Base-by-base conservation (phyloP, 2,797 vertebrate species). In the Argyrosomus regius region DNA sequence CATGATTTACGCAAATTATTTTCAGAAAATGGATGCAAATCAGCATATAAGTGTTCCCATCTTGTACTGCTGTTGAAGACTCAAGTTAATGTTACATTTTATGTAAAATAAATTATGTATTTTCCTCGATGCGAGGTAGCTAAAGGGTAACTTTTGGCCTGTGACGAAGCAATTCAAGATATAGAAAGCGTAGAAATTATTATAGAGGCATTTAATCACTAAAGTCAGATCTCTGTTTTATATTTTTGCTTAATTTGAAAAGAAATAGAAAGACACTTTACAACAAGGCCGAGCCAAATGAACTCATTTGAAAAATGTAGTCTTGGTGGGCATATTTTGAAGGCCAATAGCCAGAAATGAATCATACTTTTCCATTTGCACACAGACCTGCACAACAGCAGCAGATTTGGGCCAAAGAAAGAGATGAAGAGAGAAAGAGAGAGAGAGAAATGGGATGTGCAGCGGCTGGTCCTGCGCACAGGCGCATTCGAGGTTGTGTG, bases 401-500 rank as follows among this genome's bases (percentile, higher is more conserved):
- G 26, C 72, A 62, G 57, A 78, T 83, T 72, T 68, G 48, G 56
- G 84, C 81, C 35, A 71, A 66, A 58, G 73, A 66, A 76, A 58
- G 77, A 73, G 56, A 80, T 6, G 39, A 28, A 39, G 24, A 63
- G 59, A 72, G 62, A 26, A 24, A 10, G 58, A 71, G 59, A 56
- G 52, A 49, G 80, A 65, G 41, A 6, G 58, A 67, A 62, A 80
- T 69, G 75, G 73, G 65, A 45, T 82, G 80, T 77, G 82, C 68
- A 35, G 79, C 14, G 69, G 57, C 81, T n/a, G 78, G 84, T 73
- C 53, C 17, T 43, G 68, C 82, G 80, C 75, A 72, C 22, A 3
- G 81, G 66, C 82, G 83, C 82, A 85, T 81, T 75, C 5, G 52
- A 87, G 90, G 86, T 87, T 78, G 82, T 87, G 87, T 83, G 90